phyloP scores from a whole-genome alignment of 64 coral and sea anemone species.

The Pocillopora damicornis region DNA sequence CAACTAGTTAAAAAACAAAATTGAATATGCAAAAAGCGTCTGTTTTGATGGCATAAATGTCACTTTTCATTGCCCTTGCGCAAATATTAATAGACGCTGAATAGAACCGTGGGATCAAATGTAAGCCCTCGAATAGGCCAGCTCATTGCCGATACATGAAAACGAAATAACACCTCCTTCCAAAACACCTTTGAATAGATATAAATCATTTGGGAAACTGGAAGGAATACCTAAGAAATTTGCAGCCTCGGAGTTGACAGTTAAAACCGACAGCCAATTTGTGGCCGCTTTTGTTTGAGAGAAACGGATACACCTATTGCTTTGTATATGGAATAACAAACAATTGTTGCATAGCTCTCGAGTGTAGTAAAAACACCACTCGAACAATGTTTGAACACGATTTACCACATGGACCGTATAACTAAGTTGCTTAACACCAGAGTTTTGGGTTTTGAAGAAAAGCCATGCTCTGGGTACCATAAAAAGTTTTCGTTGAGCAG shows the following conservation, averaged over 20 bases:
- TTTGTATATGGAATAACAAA: background rate
- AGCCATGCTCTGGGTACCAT: too few species aligned
- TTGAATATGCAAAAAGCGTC: constrained; percentile 37
- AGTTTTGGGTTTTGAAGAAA: background rate
- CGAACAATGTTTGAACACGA: constrained; percentile 14
- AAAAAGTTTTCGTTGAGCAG: too few species aligned
- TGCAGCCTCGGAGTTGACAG: background rate
- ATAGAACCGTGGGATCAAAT: background rate
- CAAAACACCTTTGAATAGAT: background rate
- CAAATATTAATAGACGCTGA: constrained; percentile 25
- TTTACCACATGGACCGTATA: background rate
- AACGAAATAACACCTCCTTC: background rate
- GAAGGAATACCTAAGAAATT: background rate
- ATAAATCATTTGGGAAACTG: background rate
- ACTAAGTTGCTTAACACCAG: background rate
- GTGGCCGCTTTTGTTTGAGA: too few species aligned
- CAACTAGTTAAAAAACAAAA: constrained; percentile 7
- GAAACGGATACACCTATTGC: background rate
- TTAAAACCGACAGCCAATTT: background rate
- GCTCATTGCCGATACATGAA: background rate
- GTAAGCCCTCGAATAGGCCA: background rate
- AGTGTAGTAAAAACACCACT: constrained; percentile 12
- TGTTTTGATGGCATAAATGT: constrained; percentile 23
- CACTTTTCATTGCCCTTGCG: background rate
- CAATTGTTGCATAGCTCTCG: background rate